phyloP scores from a whole-genome alignment of 2,888 invertebrate genomes.

The Drosophila atripex region DNA sequence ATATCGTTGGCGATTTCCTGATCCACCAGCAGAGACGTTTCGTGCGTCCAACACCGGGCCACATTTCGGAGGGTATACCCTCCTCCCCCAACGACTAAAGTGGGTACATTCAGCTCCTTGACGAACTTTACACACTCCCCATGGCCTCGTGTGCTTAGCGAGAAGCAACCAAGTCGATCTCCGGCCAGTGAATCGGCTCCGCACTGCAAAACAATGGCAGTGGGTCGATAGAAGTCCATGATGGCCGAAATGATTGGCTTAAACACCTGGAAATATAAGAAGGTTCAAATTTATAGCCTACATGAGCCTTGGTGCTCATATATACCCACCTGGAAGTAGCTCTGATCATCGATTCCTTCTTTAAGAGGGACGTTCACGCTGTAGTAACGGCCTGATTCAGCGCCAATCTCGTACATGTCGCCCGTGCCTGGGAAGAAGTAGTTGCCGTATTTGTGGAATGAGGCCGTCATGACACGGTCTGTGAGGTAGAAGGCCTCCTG shows the following conservation, averaged over 20 bases:
- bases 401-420: slow-evolving; percentile 99
- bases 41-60: slow-evolving; percentile 99
- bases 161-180: slow-evolving; percentile 97
- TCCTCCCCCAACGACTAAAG: slow-evolving; percentile 92
- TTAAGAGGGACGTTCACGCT: slow-evolving; percentile 99
- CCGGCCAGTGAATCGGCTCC: slow-evolving; percentile 99
- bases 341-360: slow-evolving; percentile 98
- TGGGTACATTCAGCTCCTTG: slow-evolving; percentile 94
- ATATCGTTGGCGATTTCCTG: slow-evolving; percentile 97
- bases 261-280: slow-evolving; percentile 90
- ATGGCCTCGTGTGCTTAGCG: slow-evolving; percentile 96
- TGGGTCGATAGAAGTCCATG: slow-evolving; percentile 98
- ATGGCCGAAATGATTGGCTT: slow-evolving; percentile 96
- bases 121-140: slow-evolving; percentile 99
- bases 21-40: slow-evolving; percentile 96
- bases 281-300: not conserved
- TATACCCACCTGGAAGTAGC: slow-evolving; percentile 90
- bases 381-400: slow-evolving; percentile 97
- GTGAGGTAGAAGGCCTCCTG: slow-evolving; percentile 99
- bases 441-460: slow-evolving; percentile 99
- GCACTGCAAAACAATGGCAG: slow-evolving; percentile 98
- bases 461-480: slow-evolving; percentile 99
- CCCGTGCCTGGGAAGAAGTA: slow-evolving; percentile 99
- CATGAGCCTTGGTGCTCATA: not conserved
- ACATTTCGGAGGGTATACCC: slow-evolving; percentile 98